These are phyloP conservation scores for Conistra vaccinii DNA, from an alignment of 2,888 invertebrate genomes.

Conservation along the genomic window DNA sequence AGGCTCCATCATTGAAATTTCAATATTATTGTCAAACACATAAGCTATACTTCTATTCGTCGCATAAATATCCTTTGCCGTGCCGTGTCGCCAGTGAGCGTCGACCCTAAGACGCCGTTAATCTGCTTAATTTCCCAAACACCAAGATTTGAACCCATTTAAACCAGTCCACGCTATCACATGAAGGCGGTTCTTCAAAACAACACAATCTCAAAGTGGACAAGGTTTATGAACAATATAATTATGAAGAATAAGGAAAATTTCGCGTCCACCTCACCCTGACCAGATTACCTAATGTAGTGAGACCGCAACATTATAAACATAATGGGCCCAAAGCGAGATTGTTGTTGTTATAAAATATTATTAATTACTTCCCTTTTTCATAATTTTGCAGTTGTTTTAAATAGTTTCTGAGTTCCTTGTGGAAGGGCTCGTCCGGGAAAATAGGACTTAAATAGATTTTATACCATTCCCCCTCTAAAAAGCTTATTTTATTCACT, in stretches of 20 bases:
- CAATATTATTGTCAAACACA: too few relatives aligned
- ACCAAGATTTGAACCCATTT: slow-evolving; percentile 15
- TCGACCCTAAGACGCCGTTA: too few relatives aligned
- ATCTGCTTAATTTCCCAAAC: background rate
- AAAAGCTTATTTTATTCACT: too few relatives aligned
- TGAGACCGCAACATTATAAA: slow-evolving; percentile 34
- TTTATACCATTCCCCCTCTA: too few relatives aligned
- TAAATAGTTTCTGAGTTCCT: too few relatives aligned
- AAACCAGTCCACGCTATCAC: too few relatives aligned
- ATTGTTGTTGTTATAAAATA: slow-evolving; percentile 33
- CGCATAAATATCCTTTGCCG: too few relatives aligned
- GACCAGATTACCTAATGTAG: slow-evolving; percentile 60
- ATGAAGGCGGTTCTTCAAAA: slow-evolving; percentile 29
- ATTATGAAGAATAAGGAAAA: slow-evolving; percentile 61
- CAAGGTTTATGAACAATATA: slow-evolving; percentile 44
- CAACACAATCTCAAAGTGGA: slow-evolving; percentile 41
- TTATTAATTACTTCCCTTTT: slow-evolving; percentile 31
- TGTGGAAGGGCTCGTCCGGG: too few relatives aligned
- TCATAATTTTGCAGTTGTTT: background rate
- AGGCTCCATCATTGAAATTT: too few relatives aligned
- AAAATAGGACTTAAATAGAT: too few relatives aligned
- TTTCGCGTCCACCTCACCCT: slow-evolving; percentile 55
- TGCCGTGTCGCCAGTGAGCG: too few relatives aligned
- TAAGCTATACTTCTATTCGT: too few relatives aligned
- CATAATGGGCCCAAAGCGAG: slow-evolving; percentile 31